Evolutionary conservation across 2,113 vertebrate species (phyloP), one percentile per base, ranked within the genome.

Genomic region (Orthonyx spaldingii): DNA sequence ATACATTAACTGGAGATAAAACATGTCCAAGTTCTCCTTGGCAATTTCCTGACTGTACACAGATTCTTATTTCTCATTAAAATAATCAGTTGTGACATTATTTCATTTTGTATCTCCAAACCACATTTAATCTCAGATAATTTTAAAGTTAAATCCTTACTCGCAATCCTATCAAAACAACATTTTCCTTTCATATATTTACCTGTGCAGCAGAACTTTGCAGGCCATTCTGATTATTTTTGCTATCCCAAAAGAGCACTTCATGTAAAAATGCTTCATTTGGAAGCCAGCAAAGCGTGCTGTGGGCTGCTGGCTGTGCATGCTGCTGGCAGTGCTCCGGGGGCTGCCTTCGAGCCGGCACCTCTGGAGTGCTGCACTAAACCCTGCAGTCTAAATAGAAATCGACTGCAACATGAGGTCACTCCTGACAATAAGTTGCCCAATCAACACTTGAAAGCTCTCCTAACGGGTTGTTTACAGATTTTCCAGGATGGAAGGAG

Each of bases 191-290:
- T 44, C 59, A 33, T 59, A 22, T 44, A 84, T 88, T 98, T 98
- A 99, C 98, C 98, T 99, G 98, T 98, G 98, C 97, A 99, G 98
- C 89, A 99, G 97, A 97, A 98, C 97, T 97, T 99, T 98, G 97
- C 98, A 99, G 92, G 98, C 98, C 98, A 99, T 99, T 96, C 96
- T 96, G 96, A 97, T 94, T 22, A 97, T 94, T 97, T 94, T 97
- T 68, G 96, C 98, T 98, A 98, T 98, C 97, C 98, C 91, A 92
- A 98, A 93, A 55, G 98, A 97, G 97, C 98, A 97, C 97, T 98
- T 96, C 93, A 98, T 33, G 84, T 97, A 97, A 77, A 98, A 98
- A 79, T 96, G 98, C 97, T 98, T 97, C 92, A 97, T 91, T 4
- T 94, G 96, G 69, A 92, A 89, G 65, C 11, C 55, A 84, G 96